Evolutionary conservation across 1,140 invertebrate species (phyloP).

Genomic region (Drosophila jambulina): DNA sequence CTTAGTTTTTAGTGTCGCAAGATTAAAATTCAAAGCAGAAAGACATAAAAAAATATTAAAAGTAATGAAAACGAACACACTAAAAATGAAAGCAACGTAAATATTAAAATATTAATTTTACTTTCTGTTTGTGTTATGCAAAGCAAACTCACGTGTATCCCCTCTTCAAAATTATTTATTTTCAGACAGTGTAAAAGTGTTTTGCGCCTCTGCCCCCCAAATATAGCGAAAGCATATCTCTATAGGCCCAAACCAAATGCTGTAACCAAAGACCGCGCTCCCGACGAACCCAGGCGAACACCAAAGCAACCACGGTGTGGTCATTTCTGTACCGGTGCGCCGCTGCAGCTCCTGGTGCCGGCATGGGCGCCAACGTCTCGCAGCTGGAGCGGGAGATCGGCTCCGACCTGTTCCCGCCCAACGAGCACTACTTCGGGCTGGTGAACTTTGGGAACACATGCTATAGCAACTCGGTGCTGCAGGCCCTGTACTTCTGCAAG

Average conservation of each 20-base stretch:
- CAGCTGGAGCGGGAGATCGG: slow-evolving; percentile 99
- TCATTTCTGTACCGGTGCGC: slow-evolving; percentile 78
- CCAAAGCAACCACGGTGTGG: slow-evolving; percentile 72
- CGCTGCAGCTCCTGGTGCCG: slow-evolving; percentile 75
- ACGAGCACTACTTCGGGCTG: slow-evolving; percentile 99
- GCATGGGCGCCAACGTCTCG: slow-evolving; percentile 97
- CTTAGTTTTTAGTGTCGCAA: slow-evolving; percentile 76
- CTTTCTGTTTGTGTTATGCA: slow-evolving; percentile 80
- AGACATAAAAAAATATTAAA: slow-evolving; percentile 1
- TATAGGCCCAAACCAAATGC: slow-evolving; percentile 51
- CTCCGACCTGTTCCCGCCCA: slow-evolving; percentile 97
- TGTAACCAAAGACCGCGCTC: slow-evolving; percentile 27
- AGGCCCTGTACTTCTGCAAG: slow-evolving; percentile 99
- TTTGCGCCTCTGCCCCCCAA: slow-evolving; percentile 65
- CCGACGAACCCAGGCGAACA: slow-evolving; percentile 19
- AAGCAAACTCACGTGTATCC: slow-evolving; percentile 84
- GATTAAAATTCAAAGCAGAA: slow-evolving; percentile 23
- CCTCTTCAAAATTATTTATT: slow-evolving; percentile 85
- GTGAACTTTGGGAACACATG: slow-evolving; percentile 99
- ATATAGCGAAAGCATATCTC: slow-evolving; percentile 56
- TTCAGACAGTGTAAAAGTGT: slow-evolving; percentile 81
- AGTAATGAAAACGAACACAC: slow-evolving; percentile 19
- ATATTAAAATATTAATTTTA: slow-evolving; percentile 64
- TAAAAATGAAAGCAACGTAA: slow-evolving; percentile 58
- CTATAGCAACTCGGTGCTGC: slow-evolving; percentile 99